A percentile compares a stretch with the other conserved stretches of the same genome.
These are phyloP conservation scores for Ectropis crepuscularia DNA, from an alignment of 2,888 invertebrate species.

Conservation along the genomic window DNA sequence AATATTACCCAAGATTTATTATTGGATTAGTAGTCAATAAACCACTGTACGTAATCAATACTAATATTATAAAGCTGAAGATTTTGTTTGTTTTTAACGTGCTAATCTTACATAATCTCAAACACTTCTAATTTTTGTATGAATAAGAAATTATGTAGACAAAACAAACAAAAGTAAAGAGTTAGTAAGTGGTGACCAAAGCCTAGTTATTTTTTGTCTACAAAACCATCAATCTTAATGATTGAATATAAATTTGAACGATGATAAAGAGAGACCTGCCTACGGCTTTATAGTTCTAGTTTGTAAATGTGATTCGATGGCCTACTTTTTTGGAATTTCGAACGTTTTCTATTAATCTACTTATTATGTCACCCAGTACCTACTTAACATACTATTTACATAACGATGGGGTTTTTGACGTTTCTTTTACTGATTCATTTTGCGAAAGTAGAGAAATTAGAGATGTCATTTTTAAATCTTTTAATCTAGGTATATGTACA, in stretches of 20 bases:
- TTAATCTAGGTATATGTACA: conserved; percentile 62
- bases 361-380: not conserved
- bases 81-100: too few relatives aligned
- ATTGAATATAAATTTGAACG: not conserved
- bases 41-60: too few relatives aligned
- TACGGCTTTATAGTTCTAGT: conserved; percentile 6
- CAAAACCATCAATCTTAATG: not conserved
- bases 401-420: conserved; percentile 6
- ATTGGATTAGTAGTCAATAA: too few relatives aligned
- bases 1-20: too few relatives aligned
- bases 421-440: conserved; percentile 7
- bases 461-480: conserved; percentile 30
- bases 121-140: too few relatives aligned
- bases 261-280: not conserved
- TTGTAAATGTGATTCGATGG: conserved; percentile 10
- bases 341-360: conserved; percentile 8
- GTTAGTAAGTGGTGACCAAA: not conserved
- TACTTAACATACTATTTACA: not conserved
- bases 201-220: not conserved
- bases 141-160: too few relatives aligned
- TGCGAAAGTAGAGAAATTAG: conserved; percentile 17
- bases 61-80: too few relatives aligned
- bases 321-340: conserved; percentile 11
- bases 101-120: too few relatives aligned
- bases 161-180: too few relatives aligned